These are phyloP conservation scores for Chiroxiphia lanceolata DNA, from an alignment of 2,797 vertebrate species.

Conservation along the genomic window DNA sequence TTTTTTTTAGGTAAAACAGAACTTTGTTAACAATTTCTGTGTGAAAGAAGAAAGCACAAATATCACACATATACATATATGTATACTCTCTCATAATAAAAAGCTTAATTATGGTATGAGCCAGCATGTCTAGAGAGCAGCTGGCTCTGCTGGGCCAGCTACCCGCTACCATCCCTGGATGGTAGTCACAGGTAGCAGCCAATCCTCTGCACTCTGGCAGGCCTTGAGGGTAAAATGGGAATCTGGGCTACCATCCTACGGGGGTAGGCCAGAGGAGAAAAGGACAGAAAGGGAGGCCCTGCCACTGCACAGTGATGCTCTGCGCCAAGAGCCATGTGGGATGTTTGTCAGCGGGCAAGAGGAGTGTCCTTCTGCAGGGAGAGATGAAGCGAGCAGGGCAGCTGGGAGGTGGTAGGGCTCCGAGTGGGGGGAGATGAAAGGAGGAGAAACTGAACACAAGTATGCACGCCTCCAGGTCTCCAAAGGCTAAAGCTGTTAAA, in stretches of 20 bases:
- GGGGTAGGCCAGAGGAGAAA: accelerated
- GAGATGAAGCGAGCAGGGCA: background rate
- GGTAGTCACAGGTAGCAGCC: background rate
- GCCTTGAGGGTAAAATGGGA: background rate
- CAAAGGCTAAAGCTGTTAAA: conserved; percentile 71
- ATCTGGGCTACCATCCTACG: background rate
- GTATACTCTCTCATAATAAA: background rate
- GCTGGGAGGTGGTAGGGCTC: conserved; percentile 39
- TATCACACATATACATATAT: background rate
- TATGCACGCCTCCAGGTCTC: conserved; percentile 65
- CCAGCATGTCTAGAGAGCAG: background rate
- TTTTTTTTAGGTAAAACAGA: background rate
- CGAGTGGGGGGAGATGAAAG: conserved; percentile 62
- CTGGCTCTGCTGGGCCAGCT: background rate
- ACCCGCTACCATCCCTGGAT: background rate
- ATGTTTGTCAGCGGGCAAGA: background rate
- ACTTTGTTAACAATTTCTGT: background rate
- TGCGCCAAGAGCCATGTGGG: background rate
- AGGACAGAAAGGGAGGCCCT: background rate
- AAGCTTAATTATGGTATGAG: background rate
- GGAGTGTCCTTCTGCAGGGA: conserved; percentile 15
- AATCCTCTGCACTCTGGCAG: background rate
- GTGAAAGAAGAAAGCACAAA: background rate
- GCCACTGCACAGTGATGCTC: background rate
- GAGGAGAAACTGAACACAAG: conserved; percentile 59